Evolutionary conservation across 2,888 invertebrate genomes (phyloP).

Genomic region (Latrodectus hesperus): DNA sequence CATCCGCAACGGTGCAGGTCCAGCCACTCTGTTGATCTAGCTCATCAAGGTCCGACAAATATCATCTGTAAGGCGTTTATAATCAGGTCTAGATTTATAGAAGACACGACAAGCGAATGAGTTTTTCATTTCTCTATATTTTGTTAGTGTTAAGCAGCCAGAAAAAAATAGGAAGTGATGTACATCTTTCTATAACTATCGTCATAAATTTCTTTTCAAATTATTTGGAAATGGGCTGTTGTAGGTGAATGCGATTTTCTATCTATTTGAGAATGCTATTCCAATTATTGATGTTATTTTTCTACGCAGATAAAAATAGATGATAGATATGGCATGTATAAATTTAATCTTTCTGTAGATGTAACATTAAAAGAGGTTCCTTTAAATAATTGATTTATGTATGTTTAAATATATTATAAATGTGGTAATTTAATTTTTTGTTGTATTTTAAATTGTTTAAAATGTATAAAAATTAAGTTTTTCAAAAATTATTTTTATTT

Average conservation of each 20-base stretch:
- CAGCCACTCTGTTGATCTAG: slow-evolving; percentile 27
- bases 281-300: not conserved
- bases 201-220: not conserved
- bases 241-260: not conserved
- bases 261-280: not conserved
- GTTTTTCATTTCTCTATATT: slow-evolving; percentile 6
- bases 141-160: not conserved
- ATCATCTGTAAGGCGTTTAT: slow-evolving; percentile 48
- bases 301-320: not conserved
- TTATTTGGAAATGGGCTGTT: not conserved
- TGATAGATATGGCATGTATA: too few species aligned
- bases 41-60: slow-evolving; percentile 52
- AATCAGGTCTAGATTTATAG: slow-evolving; percentile 43
- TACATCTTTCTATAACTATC: not conserved
- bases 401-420: too few species aligned
- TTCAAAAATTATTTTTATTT: too few species aligned
- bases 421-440: too few species aligned
- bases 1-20: slow-evolving; percentile 55
- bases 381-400: too few species aligned
- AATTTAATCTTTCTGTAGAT: too few species aligned
- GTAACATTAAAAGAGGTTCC: too few species aligned
- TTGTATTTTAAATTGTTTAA: too few species aligned
- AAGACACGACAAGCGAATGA: slow-evolving; percentile 14
- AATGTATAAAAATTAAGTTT: too few species aligned
- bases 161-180: not conserved